Evolutionary conservation across 2,888 invertebrate genomes (phyloP), one percentile per base, ranked within the genome.

Genomic region (Troides helena): DNA sequence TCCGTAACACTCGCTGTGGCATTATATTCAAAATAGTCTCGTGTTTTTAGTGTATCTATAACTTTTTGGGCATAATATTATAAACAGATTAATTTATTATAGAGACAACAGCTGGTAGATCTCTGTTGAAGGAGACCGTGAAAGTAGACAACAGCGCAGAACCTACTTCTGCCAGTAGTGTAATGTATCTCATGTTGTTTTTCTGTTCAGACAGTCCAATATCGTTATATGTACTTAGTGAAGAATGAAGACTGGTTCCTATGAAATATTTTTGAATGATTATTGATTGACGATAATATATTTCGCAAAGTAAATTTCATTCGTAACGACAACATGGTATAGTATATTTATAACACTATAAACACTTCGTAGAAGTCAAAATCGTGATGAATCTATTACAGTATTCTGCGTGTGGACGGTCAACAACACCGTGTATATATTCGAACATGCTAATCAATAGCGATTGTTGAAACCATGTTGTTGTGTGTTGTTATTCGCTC

Each of bases 361-460:
- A 50, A 3, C 57, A 53, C 12, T 36, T 64, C 21, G 8, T 56
- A n/a, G 56, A 36, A 64, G 17, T 57, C 39, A 56, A n/a, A 30
- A 57, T 30, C 64, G 64, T 64, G 64, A 39, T 56, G 1, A 14
- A 56, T 53, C 25, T 36, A 50, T 65, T 59, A 46, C 23, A 58
- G 23, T 23, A 10, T n/a, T 23, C 12, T 14, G 23, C 23, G 57
- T 23, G 23, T 53, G 18, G 4, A 18, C 53, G n/a, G 46, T 23
- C 46, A 21, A n/a, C 23, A 10, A 63, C 12, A 25, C 50, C 30
- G 14, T 30, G 17, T 50, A 8, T 57, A 57, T 65, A 36, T 65
- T 65, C 57, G 25, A 46, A 66, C 59, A 14, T 60, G 60, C 18
- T 66, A 66, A 66, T 65, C 23, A 59, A 57, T 56, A 21, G n/a